phyloP scores from a whole-genome alignment of 2,888 invertebrate genomes.

The Morpho deidamia region DNA sequence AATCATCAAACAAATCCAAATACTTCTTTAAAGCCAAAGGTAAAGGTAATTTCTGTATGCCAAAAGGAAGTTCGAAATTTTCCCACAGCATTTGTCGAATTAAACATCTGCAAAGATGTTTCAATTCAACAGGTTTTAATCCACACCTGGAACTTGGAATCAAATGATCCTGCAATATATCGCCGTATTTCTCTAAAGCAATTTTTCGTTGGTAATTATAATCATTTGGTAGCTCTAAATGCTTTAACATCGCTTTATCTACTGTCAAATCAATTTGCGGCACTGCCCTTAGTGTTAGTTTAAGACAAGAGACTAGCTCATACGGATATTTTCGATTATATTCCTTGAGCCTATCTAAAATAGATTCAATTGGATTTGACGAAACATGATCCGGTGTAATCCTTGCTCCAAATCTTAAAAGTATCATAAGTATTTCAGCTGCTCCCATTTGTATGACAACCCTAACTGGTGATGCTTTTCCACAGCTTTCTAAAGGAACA shows the following conservation, averaged over 20 bases:
- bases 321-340: slow-evolving; percentile 81
- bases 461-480: slow-evolving; percentile 83
- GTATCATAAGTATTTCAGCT: slow-evolving; percentile 85
- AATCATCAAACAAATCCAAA: slow-evolving; percentile 86
- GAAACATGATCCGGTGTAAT: slow-evolving; percentile 78
- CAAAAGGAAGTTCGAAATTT: slow-evolving; percentile 86
- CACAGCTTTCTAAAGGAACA: slow-evolving; percentile 89
- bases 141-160: slow-evolving; percentile 81
- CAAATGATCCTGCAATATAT: slow-evolving; percentile 77
- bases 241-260: slow-evolving; percentile 46
- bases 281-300: slow-evolving; percentile 81
- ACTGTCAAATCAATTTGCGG: slow-evolving; percentile 76
- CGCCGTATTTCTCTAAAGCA: slow-evolving; percentile 60
- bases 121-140: slow-evolving; percentile 82
- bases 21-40: slow-evolving; percentile 83
- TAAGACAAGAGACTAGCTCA: slow-evolving; percentile 84
- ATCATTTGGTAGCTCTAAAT: slow-evolving; percentile 53
- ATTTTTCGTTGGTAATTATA: slow-evolving; percentile 67
- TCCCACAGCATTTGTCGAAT: slow-evolving; percentile 82
- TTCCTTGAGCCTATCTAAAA: slow-evolving; percentile 82
- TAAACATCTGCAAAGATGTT: slow-evolving; percentile 85
- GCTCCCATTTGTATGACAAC: slow-evolving; percentile 86
- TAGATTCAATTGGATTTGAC: slow-evolving; percentile 80
- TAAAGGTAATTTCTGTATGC: slow-evolving; percentile 82
- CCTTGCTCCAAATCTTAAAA: slow-evolving; percentile 84